These are phyloP conservation scores for Lutjanus erythropterus DNA, from an alignment of 2,113 vertebrate species.

Conservation along the genomic window DNA sequence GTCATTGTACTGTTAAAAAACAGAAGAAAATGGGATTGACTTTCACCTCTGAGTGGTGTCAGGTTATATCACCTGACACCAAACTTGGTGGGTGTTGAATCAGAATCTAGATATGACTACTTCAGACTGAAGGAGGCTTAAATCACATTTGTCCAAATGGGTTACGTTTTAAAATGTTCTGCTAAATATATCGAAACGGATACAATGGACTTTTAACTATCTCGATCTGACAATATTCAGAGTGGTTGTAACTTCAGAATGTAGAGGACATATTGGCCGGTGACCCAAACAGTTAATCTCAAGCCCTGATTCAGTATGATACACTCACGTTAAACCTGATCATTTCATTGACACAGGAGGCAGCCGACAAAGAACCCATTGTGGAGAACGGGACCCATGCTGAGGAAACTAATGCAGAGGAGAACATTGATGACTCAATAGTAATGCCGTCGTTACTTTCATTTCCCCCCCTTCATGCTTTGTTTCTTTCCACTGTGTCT, in stretches of 20 bases:
- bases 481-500: constrained; percentile 19
- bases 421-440: constrained; percentile 68
- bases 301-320: not conserved
- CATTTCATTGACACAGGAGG: constrained; percentile 78
- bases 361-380: constrained; percentile 59
- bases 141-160: not conserved
- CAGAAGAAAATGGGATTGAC: not conserved
- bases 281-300: not conserved
- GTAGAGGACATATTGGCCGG: not conserved
- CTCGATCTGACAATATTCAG: not conserved
- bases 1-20: not conserved
- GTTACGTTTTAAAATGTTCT: too few relatives aligned
- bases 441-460: constrained; percentile 69
- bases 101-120: not conserved
- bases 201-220: not conserved
- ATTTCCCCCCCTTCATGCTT: not conserved
- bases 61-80: not conserved
- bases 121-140: not conserved
- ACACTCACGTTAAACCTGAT: constrained; percentile 31
- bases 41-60: not conserved
- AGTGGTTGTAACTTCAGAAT: not conserved
- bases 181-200: not conserved
- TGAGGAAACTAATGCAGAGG: constrained; percentile 56
- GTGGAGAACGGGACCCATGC: constrained; percentile 76
- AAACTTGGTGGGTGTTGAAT: not conserved